These are phyloP conservation scores for Drosophila demipolita DNA, from an alignment of 2,888 invertebrate genomes.

Conservation along the genomic window DNA sequence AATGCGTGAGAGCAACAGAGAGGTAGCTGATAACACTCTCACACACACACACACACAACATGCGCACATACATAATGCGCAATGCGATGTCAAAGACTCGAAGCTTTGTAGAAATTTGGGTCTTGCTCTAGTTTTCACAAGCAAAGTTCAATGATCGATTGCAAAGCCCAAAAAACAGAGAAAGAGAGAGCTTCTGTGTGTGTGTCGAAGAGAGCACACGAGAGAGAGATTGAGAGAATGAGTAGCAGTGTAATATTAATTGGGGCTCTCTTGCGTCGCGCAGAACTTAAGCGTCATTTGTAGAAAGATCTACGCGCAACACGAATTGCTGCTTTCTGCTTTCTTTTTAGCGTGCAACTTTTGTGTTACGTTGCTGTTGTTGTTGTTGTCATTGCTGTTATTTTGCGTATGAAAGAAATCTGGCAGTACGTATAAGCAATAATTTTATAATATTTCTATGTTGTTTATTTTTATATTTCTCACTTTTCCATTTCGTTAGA, in stretches of 20 bases:
- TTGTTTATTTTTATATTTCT: slow-evolving; percentile 33
- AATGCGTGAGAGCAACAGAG: slow-evolving; percentile 39
- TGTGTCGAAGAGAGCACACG: slow-evolving; percentile 9
- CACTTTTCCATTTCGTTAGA: slow-evolving; percentile 44
- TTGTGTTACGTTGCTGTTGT: slow-evolving; percentile 57
- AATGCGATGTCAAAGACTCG: slow-evolving; percentile 39
- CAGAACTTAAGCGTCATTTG: slow-evolving; percentile 73
- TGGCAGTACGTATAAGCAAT: slow-evolving; percentile 37
- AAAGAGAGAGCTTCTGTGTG: slow-evolving; percentile 49
- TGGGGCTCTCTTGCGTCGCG: slow-evolving; percentile 55
- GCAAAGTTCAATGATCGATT: slow-evolving; percentile 82
- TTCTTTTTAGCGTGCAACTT: slow-evolving; percentile 71
- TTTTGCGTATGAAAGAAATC: slow-evolving; percentile 55
- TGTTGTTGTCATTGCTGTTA: slow-evolving; percentile 32
- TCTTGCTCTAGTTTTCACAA: slow-evolving; percentile 83
- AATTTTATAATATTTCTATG: slow-evolving; percentile 34
- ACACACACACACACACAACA: not conserved
- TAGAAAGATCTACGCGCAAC: slow-evolving; percentile 67
- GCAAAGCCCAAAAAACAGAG: slow-evolving; percentile 67
- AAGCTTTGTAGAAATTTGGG: slow-evolving; percentile 78
- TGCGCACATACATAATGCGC: slow-evolving; percentile 10
- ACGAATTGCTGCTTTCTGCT: slow-evolving; percentile 63
- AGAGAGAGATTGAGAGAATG: slow-evolving; percentile 3
- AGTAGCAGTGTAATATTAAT: slow-evolving; percentile 29
- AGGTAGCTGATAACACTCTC: slow-evolving; percentile 55